Percentiles rank a stretch among this genome's conserved stretches.
These are phyloP conservation scores for Cichlasoma orientale DNA, from an alignment of 2,797 vertebrate genomes.

Conservation along the genomic window DNA sequence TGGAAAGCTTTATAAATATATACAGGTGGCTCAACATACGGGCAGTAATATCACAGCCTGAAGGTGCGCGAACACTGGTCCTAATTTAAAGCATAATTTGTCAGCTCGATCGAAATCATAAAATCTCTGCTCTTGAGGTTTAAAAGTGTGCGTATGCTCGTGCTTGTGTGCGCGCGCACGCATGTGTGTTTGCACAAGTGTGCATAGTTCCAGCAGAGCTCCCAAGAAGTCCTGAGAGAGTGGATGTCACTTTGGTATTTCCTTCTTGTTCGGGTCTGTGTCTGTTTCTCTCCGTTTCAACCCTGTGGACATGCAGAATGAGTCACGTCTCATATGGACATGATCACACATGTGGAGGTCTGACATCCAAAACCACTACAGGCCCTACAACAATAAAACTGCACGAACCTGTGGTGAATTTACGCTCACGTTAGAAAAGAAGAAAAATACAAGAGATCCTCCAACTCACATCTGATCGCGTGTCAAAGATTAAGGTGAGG, in stretches of 20 bases:
- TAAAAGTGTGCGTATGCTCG: not conserved
- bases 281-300: not conserved
- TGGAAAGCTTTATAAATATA: not conserved
- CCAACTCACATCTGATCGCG: constrained; percentile 34
- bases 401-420: constrained; percentile 34
- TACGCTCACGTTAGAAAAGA: constrained; percentile 22
- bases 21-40: not conserved
- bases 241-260: constrained; percentile 45
- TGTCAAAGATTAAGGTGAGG: constrained; percentile 58
- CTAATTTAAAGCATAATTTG: constrained; percentile 19
- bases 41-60: not conserved
- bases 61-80: constrained; percentile 18
- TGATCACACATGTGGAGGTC: constrained; percentile 41
- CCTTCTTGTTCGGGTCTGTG: not conserved
- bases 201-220: not conserved
- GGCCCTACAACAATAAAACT: constrained; percentile 37
- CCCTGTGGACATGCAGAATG: constrained; percentile 21
- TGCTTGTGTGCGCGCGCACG: not conserved
- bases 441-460: constrained; percentile 39
- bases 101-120: constrained; percentile 2
- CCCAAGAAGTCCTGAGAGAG: not conserved
- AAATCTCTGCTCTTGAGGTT: not conserved
- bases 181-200: not conserved
- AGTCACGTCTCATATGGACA: constrained; percentile 46
- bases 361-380: constrained; percentile 19